These are phyloP conservation scores for Aphis craccivora DNA, from an alignment of 1,140 invertebrate genomes.

Conservation along the genomic window DNA sequence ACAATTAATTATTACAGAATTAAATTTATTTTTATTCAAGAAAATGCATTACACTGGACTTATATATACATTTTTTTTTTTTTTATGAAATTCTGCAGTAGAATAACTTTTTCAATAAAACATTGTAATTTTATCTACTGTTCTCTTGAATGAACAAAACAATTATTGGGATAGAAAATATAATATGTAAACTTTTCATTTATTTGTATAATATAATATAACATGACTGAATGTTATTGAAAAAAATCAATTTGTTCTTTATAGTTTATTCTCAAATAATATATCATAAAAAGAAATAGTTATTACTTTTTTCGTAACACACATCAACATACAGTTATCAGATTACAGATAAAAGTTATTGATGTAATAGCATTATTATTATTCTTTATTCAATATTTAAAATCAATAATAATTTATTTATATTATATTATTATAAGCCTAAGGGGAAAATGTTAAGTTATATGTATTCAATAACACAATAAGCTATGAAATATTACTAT, in stretches of 20 bases:
- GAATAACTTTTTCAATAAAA: constrained; percentile 1
- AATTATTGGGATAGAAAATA: background rate
- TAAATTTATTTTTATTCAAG: background rate
- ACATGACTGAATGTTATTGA: background rate
- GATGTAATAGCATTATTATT: background rate
- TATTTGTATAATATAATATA: background rate
- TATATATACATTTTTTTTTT: background rate
- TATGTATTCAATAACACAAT: background rate
- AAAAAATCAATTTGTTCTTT: background rate
- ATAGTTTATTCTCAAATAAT: background rate
- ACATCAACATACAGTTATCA: too few relatives aligned
- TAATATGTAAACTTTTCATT: background rate
- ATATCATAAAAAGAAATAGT: background rate
- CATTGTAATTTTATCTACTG: background rate
- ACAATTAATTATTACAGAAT: background rate
- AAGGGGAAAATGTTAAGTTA: too few relatives aligned
- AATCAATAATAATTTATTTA: background rate
- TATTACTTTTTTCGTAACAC: too few relatives aligned
- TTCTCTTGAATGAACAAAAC: background rate
- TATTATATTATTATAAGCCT: too few relatives aligned
- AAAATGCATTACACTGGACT: background rate
- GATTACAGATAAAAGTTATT: too few relatives aligned
- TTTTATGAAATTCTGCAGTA: background rate
- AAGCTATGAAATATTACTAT: background rate
- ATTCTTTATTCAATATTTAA: background rate